Percentiles rank a stretch among this genome's conserved stretches.
Evolutionary conservation across 2,888 invertebrate genomes (phyloP).

Genomic region (Epistrophella euchroma): DNA sequence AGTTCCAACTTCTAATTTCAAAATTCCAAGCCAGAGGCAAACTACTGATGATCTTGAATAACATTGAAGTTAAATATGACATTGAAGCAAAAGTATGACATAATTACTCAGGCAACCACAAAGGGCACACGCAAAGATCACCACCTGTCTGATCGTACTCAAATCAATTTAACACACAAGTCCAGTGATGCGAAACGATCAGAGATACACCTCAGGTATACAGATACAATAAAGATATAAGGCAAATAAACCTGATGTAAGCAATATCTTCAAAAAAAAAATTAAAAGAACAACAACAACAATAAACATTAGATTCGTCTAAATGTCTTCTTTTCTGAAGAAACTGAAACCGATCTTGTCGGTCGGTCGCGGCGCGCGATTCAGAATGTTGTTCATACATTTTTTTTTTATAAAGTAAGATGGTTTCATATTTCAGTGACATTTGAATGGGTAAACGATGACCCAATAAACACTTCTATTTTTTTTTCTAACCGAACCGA

Average conservation of each 20-base stretch:
- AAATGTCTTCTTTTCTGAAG: conserved; percentile 39
- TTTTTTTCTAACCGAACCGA: neutral
- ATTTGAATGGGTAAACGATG: conserved; percentile 67
- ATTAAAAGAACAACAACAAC: too few species aligned
- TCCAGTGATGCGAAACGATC: conserved; percentile 31
- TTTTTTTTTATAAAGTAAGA: conserved; percentile 1
- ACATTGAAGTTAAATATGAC: conserved; percentile 1
- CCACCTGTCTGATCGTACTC: conserved; percentile 62
- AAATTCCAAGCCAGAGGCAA: too few species aligned
- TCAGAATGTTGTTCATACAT: conserved; percentile 27
- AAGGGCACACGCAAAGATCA: conserved; percentile 52
- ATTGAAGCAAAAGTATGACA: conserved; percentile 35
- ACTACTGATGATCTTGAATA: neutral
- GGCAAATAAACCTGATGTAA: too few species aligned
- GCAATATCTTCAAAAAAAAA: neutral
- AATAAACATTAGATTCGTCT: conserved; percentile 16
- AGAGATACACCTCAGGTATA: conserved; percentile 4
- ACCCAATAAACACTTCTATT: conserved; percentile 60
- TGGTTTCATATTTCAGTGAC: conserved; percentile 66
- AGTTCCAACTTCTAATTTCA: too few species aligned
- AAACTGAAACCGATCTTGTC: conserved; percentile 37
- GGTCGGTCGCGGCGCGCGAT: conserved; percentile 14
- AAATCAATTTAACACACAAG: conserved; percentile 40
- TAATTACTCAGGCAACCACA: conserved; percentile 56
- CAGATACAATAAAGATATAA: neutral